Percentiles rank a stretch among this genome's conserved stretches.
phyloP scores from a whole-genome alignment of 2,113 vertebrate species.

The Vidua chalybeata region DNA sequence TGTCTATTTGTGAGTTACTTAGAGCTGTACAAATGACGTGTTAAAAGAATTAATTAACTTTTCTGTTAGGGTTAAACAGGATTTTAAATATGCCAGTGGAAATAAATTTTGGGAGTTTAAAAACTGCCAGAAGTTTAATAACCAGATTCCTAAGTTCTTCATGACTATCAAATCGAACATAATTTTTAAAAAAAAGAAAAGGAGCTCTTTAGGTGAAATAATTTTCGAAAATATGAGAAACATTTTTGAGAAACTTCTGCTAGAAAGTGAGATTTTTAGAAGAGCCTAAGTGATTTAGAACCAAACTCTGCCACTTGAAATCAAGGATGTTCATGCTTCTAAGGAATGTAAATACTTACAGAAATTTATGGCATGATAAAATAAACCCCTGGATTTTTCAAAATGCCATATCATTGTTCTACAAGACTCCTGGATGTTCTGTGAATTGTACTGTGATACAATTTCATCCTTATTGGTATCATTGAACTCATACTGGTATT shows the following conservation, averaged over 20 bases:
- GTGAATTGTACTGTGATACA: neutral
- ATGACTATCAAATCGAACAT: neutral
- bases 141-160: neutral
- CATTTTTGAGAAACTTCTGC: neutral
- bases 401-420: neutral
- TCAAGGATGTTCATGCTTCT: neutral
- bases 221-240: neutral
- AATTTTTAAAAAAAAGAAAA: neutral
- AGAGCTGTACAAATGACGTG: neutral
- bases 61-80: conserved; percentile 28
- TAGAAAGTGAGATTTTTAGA: neutral
- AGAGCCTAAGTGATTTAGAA: neutral
- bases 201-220: neutral
- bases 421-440: neutral
- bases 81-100: neutral
- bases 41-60: conserved; percentile 42
- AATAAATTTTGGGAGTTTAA: conserved; percentile 34
- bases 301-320: neutral
- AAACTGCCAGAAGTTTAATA: neutral
- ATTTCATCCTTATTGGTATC: neutral
- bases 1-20: conserved; percentile 17
- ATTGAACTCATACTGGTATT: neutral
- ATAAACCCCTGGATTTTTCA: neutral
- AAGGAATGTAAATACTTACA: neutral
- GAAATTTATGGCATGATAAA: neutral